Base-by-base conservation (phyloP, 2,888 invertebrate species). In the Scelioninae gen. 1 region DNA sequence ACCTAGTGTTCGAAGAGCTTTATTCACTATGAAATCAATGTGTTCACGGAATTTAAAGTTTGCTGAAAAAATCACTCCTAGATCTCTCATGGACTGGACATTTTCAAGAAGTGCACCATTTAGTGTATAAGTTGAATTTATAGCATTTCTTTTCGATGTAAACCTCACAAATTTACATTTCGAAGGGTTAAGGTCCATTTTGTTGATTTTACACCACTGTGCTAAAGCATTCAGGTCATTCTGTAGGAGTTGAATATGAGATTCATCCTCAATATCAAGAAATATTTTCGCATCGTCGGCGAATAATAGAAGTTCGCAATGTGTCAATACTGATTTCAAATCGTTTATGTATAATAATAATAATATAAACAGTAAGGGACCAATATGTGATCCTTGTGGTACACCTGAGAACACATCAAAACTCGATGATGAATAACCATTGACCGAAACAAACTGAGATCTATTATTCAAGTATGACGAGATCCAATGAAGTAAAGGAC, bases 281-380 rank as follows among this genome's bases (percentile, higher is more conserved):
- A 8, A 68, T 31, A 55, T 13, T 15, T 68, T 68, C 7, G 45
- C 45, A 55, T 55, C 68, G 31, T 68, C 55, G 1, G 55, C 68
- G 23, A 55, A 68, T n/a, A 66, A n/a, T n/a, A 68, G 38, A 9
- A 51, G 13, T 1, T 45, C 31, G 15, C 45, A 15, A 7, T n/a
- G 31, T 23, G 29, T 10, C 31, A 34, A 9, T 2, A 9, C 31
- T 31, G 6, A 8, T 0, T 6, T 29, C 8, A 68, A 31, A 15
- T 68, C 68, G 55, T 68, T 55, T 15, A 68, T 55, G 31, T 31
- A 68, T 2, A 56, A n/a, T n/a, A n/a, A n/a, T n/a, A n/a, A n/a
- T n/a, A n/a, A 29, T 0, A 16, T 6, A 55, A 55, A 55, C 10
- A 55, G 10, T 11, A 68, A 13, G 2, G 68, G 68, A 6, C 68